These are phyloP conservation scores for Druceiella hillmani DNA, from an alignment of 2,888 invertebrate genomes.

Conservation along the genomic window DNA sequence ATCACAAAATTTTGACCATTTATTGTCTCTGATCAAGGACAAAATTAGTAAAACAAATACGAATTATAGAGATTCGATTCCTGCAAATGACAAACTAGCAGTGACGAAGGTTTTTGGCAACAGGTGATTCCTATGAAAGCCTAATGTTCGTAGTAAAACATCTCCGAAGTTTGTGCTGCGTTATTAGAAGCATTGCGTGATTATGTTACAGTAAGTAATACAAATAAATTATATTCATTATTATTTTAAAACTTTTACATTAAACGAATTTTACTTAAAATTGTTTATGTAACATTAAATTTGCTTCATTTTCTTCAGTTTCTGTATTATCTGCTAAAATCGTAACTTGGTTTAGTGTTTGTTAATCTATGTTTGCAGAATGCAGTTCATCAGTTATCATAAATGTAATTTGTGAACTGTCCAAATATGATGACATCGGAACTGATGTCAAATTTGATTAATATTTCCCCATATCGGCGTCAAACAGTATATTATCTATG, in stretches of 20 bases:
- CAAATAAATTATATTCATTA: no score
- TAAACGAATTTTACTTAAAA: slow-evolving; percentile 15
- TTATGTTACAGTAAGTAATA: slow-evolving; percentile 20
- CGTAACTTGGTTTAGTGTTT: slow-evolving; percentile 13
- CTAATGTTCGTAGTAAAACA: slow-evolving; percentile 13
- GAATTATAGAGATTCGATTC: slow-evolving; percentile 17
- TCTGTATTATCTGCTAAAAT: slow-evolving; percentile 15
- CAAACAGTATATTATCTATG: slow-evolving; percentile 16
- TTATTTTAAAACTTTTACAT: no score
- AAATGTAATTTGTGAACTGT: slow-evolving; percentile 14
- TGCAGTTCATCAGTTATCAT: no score
- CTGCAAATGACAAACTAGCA: slow-evolving; percentile 16
- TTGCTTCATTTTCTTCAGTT: slow-evolving; percentile 20
- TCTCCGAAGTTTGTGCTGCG: slow-evolving; percentile 20
- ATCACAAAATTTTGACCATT: slow-evolving; percentile 21
- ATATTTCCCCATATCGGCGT: background rate
- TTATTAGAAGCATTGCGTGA: slow-evolving; percentile 20
- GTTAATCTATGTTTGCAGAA: slow-evolving; percentile 11
- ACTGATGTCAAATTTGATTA: background rate
- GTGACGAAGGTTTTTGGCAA: slow-evolving; percentile 14
- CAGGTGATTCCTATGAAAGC: slow-evolving; percentile 15
- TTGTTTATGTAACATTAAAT: slow-evolving; percentile 11
- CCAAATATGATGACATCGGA: slow-evolving; percentile 19
- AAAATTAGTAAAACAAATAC: slow-evolving; percentile 18
- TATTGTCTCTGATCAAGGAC: slow-evolving; percentile 14